phyloP scores from a whole-genome alignment of 2,113 vertebrate species.

The Ictalurus punctatus region DNA sequence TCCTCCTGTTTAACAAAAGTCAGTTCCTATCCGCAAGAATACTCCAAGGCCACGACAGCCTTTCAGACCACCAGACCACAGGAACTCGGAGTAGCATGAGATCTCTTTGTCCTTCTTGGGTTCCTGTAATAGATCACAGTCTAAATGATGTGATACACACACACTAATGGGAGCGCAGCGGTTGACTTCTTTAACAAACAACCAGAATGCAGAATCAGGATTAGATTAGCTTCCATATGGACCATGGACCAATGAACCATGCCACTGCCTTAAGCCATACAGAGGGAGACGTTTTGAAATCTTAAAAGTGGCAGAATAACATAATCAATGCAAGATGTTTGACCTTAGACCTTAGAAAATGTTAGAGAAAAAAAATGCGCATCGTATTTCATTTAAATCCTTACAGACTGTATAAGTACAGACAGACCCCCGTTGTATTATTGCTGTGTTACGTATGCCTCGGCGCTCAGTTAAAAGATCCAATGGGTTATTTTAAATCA shows the following conservation, averaged over 20 bases:
- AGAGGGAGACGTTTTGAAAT: background rate
- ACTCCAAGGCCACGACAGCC: constrained; percentile 41
- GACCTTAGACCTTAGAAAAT: background rate
- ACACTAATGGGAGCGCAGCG: background rate
- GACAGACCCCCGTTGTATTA: background rate
- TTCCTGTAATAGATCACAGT: constrained; percentile 11
- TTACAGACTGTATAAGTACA: background rate
- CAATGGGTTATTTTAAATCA: background rate
- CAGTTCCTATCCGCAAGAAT: constrained; percentile 24
- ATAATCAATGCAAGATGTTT: background rate
- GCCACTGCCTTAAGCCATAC: background rate
- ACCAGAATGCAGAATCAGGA: background rate
- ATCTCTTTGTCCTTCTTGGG: constrained; percentile 14
- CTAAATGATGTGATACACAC: background rate
- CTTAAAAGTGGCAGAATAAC: constrained; percentile 9
- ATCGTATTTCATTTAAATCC: background rate
- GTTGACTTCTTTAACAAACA: background rate
- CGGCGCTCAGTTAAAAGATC: background rate
- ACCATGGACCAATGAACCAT: too few relatives aligned
- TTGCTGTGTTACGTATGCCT: background rate
- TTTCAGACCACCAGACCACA: constrained; percentile 34
- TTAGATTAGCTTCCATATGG: constrained; percentile 12
- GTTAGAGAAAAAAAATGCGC: background rate
- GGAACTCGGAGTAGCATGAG: constrained; percentile 11
- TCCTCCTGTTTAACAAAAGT: constrained; percentile 46